These are phyloP conservation scores for Tenthredo scrophulariae DNA, from an alignment of 2,888 invertebrate species.

Conservation along the genomic window DNA sequence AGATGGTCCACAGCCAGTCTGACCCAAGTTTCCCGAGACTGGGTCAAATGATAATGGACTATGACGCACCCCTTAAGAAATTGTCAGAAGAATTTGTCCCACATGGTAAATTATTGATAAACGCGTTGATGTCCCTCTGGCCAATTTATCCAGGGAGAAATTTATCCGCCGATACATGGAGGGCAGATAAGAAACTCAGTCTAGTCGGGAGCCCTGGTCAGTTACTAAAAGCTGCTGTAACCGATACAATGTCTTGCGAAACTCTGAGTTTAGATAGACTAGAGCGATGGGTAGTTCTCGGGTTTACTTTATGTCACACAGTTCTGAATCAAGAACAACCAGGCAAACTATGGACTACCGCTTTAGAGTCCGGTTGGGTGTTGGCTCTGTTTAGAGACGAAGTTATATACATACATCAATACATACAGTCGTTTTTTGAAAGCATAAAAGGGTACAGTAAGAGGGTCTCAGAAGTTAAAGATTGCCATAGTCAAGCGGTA, in stretches of 20 bases:
- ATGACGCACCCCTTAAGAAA: constrained; percentile 96
- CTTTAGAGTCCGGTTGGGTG: constrained; percentile 96
- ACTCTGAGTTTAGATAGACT: constrained; percentile 96
- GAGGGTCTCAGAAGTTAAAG: constrained; percentile 96
- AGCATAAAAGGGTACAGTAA: constrained; percentile 96
- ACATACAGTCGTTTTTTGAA: constrained; percentile 96
- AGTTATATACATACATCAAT: constrained; percentile 96
- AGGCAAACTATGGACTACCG: constrained; percentile 94
- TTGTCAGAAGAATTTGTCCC: constrained; percentile 98
- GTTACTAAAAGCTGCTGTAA: constrained; percentile 95
- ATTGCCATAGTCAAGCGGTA: constrained; percentile 93
- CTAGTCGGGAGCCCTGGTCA: constrained; percentile 97
- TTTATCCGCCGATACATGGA: constrained; percentile 95
- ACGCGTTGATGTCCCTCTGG: constrained; percentile 93
- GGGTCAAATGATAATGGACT: constrained; percentile 98
- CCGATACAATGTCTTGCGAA: constrained; percentile 98
- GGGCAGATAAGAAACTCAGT: constrained; percentile 94
- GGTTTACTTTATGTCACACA: constrained; percentile 94
- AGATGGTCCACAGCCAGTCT: constrained; percentile 94
- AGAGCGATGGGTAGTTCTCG: constrained; percentile 98
- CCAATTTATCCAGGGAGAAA: constrained; percentile 94
- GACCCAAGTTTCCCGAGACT: constrained; percentile 96
- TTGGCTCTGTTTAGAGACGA: constrained; percentile 97
- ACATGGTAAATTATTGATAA: constrained; percentile 91
- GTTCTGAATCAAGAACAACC: constrained; percentile 90